phyloP scores from a whole-genome alignment of 1,140 invertebrate species.

The Procambarus virginalis region DNA sequence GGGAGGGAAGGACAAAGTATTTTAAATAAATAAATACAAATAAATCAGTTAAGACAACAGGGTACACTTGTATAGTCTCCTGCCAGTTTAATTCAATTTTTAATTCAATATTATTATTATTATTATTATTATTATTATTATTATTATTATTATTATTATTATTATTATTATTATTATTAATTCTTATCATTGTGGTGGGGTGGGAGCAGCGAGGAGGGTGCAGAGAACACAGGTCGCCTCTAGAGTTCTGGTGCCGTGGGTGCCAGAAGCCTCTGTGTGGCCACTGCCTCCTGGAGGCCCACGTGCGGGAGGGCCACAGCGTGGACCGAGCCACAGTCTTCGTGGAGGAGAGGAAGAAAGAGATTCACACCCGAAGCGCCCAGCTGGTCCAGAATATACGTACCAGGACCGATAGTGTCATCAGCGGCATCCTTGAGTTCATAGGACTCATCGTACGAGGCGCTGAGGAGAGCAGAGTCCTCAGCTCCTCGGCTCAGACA shows the following conservation, averaged over 20 bases:
- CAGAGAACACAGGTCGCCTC: background rate
- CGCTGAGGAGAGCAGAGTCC: background rate
- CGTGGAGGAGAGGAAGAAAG: background rate
- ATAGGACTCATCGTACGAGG: background rate
- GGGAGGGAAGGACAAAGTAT: background rate
- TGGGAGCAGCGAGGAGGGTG: background rate
- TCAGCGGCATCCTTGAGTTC: background rate
- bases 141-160: too few relatives aligned
- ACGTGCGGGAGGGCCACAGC: background rate
- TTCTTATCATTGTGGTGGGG: too few relatives aligned
- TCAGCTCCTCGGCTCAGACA: background rate
- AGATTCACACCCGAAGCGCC: background rate
- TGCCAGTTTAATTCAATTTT: too few relatives aligned
- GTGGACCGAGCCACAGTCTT: background rate
- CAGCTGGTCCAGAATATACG: background rate
- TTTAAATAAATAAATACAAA: too few relatives aligned
- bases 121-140: too few relatives aligned
- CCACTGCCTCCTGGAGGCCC: background rate
- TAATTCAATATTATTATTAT: too few relatives aligned
- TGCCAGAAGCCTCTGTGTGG: slow-evolving; percentile 10
- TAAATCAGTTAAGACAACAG: too few relatives aligned
- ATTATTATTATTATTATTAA: too few relatives aligned
- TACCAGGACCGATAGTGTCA: background rate
- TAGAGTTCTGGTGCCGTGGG: slow-evolving; percentile 20
- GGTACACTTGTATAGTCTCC: too few relatives aligned